Evolutionary conservation across 1,140 invertebrate genomes (phyloP), one percentile per base, ranked within the genome.

Genomic region (Aleiodes sp.): DNA sequence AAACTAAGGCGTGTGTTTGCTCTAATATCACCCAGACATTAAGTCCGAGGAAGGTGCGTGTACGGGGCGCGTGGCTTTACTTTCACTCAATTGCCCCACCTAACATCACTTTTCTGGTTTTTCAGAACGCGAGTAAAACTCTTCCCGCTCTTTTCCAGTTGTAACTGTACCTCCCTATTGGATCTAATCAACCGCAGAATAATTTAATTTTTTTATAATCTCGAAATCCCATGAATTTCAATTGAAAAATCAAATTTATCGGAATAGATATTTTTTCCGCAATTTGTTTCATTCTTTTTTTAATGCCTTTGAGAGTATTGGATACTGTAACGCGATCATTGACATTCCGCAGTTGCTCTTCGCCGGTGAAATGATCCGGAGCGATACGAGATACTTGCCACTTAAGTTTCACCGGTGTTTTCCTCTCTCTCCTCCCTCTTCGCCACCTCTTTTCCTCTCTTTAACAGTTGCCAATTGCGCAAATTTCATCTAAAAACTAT

Each of bases 21-120:
- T 64, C 62, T 46, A 43, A 29, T 41, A 28, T 41, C 37, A 64
- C 43, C 19, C n/a, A n/a, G 24, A 26, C 39, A 64, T 39, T 46
- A 64, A n/a, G 62, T 66, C 39, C 26, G 21, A 39, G 29, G 19
- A 33, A 26, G 29, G 29, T 29, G 60, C 56, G 52, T 69, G 67
- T 57, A 67, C 75, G 76, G 76, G 79, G 68, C 67, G 77, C 75
- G 73, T 78, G 75, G 73, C 69, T 63, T 39, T 39, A 75, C 76
- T 77, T 77, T 77, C 75, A 77, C 75, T 77, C 73, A 52, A 66
- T 41, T 52, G 61, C 62, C 46, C 62, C 63, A 52, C 64, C 41
- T 57, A 65, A 39, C 63, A 68, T 68, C 9, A 57, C 33, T 31
- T 14, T 31, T 29, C 24, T 24, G 31, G 33, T 56, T 29, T 31